phyloP scores from a whole-genome alignment of 2,797 vertebrate species.

The Bradypus variegatus region DNA sequence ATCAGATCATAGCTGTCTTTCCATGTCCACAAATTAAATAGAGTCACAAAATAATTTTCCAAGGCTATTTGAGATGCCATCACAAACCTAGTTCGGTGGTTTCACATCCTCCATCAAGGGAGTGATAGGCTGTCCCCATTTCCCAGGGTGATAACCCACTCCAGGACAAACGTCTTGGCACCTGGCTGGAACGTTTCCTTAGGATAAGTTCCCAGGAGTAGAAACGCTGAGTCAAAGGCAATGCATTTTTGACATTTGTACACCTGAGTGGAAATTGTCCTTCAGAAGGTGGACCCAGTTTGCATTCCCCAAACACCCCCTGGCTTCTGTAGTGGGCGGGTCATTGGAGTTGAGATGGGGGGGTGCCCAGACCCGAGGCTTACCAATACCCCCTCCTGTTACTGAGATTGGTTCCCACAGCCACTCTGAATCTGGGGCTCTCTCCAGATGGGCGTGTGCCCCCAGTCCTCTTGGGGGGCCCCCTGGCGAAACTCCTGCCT shows the following conservation, averaged over 20 bases:
- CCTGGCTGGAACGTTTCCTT: background rate
- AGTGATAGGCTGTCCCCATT: accelerated
- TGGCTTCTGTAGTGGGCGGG: background rate
- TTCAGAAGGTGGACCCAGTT: background rate
- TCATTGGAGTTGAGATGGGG: background rate
- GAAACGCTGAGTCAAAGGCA: background rate
- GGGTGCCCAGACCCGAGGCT: background rate
- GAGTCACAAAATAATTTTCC: no score
- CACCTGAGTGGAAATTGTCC: background rate
- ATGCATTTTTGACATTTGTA: background rate
- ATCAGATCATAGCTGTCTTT: background rate
- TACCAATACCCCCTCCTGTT: background rate
- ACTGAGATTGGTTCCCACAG: background rate
- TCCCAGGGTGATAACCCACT: accelerated
- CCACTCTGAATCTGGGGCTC: background rate
- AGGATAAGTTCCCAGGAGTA: no score
- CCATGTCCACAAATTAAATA: background rate
- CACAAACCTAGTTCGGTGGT: accelerated
- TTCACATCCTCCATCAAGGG: accelerated
- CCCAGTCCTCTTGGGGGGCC: background rate
- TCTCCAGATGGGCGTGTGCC: background rate
- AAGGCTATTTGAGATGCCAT: background rate
- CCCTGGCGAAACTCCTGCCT: background rate
- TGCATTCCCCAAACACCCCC: background rate
- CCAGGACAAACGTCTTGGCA: accelerated